A percentile compares a stretch with the other conserved stretches of the same genome.
Evolutionary conservation across 2,797 vertebrate genomes (phyloP).

Genomic region (Microctenopoma stevenorrisi): DNA sequence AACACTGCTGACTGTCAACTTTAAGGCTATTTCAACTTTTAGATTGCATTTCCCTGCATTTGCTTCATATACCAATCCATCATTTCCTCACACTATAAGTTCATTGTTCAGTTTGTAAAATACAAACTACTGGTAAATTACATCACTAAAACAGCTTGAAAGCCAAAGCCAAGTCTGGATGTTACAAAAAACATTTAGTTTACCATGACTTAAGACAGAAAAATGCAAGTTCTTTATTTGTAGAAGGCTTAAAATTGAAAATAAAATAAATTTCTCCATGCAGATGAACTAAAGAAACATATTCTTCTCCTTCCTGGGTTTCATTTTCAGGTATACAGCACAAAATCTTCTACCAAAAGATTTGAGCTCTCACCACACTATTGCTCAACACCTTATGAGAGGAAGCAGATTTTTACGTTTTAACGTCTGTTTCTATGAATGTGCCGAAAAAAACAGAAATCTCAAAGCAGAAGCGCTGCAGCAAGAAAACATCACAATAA

Average conservation of each 20-base stretch:
- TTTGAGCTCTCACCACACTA: background rate
- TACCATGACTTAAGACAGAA: background rate
- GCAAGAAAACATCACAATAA: background rate
- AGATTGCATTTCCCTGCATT: background rate
- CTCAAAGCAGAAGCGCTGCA: background rate
- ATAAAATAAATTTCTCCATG: background rate
- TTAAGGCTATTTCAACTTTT: background rate
- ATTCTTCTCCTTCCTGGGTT: background rate
- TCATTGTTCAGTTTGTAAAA: background rate
- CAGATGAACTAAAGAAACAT: too few species aligned
- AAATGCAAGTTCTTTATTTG: background rate
- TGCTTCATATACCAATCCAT: background rate
- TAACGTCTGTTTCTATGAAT: background rate
- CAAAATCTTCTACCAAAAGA: background rate
- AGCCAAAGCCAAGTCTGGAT: background rate
- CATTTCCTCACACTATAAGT: background rate
- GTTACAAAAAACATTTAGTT: too few species aligned
- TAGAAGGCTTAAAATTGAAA: background rate
- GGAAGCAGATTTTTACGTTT: background rate
- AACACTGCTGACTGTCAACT: background rate
- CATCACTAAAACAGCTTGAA: background rate
- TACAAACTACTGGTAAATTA: too few species aligned
- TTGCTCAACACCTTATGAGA: background rate
- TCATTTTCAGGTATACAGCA: background rate
- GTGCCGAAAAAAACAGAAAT: too few species aligned